These are phyloP conservation scores for Acronicta psi DNA, from an alignment of 2,888 invertebrate genomes.

Conservation along the genomic window DNA sequence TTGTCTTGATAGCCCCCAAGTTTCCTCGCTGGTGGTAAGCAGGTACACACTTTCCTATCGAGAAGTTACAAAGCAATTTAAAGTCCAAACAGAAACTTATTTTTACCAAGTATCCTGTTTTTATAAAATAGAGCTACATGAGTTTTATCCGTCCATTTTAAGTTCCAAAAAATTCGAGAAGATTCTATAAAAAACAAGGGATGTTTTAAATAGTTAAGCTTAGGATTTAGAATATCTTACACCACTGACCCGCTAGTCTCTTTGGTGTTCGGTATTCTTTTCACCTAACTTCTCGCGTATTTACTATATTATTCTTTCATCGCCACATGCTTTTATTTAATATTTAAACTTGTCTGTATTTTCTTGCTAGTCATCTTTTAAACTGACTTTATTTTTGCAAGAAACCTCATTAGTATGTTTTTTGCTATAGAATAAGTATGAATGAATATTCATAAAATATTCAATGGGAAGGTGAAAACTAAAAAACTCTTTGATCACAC, in stretches of 20 bases:
- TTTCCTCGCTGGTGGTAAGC: slow-evolving; percentile 23
- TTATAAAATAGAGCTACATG: slow-evolving; percentile 22
- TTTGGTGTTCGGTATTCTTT: no score
- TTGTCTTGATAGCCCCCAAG: slow-evolving; percentile 22
- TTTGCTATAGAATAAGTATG: no score
- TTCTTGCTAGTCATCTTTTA: no score
- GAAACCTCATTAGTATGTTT: no score
- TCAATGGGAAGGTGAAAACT: no score
- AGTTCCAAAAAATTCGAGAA: background rate
- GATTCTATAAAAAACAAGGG: background rate
- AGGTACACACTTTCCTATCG: slow-evolving; percentile 8
- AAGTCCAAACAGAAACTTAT: slow-evolving; percentile 47
- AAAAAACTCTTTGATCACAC: no score
- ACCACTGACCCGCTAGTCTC: no score
- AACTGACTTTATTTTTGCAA: no score
- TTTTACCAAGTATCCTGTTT: slow-evolving; percentile 41
- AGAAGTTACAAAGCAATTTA: slow-evolving; percentile 47
- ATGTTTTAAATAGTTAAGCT: slow-evolving; percentile 2
- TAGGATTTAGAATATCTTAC: no score
- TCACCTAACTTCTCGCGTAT: no score
- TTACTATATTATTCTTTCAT: slow-evolving; percentile 38
- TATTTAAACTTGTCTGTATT: background rate
- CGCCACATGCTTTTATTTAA: slow-evolving; percentile 23
- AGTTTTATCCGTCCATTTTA: slow-evolving; percentile 9
- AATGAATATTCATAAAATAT: no score